phyloP scores from a whole-genome alignment of 2,113 vertebrate species.

The Eudorcas thomsonii region DNA sequence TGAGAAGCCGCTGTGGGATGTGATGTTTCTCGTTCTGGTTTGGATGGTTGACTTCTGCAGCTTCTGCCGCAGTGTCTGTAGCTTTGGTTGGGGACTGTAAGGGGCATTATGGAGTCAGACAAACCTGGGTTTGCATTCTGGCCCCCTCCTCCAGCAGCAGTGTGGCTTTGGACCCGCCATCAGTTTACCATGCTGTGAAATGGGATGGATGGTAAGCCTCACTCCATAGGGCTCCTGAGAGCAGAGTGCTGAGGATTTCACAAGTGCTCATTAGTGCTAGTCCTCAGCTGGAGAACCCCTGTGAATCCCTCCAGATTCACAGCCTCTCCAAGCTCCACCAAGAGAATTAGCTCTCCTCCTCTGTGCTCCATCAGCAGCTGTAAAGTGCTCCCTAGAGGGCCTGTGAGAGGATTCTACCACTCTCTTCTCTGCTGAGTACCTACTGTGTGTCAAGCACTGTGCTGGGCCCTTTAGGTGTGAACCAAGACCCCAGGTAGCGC shows the following conservation, averaged over 20 bases:
- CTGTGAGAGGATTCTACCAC: background rate
- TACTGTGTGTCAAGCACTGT: background rate
- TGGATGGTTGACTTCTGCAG: background rate
- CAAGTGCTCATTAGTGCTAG: background rate
- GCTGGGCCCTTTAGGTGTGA: background rate
- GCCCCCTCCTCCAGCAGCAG: background rate
- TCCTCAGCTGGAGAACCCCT: background rate
- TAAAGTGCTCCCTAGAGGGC: background rate
- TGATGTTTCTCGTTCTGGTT: background rate
- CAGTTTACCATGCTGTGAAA: background rate
- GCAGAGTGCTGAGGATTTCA: background rate
- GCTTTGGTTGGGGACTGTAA: background rate
- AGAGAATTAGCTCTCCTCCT: background rate
- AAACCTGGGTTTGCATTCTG: background rate
- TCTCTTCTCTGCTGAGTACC: background rate
- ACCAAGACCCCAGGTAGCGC: background rate
- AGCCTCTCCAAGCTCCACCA: background rate
- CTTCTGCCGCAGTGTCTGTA: background rate
- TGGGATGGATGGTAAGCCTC: too few species aligned
- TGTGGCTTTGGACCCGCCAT: background rate
- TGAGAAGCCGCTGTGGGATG: accelerated
- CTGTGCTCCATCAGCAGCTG: background rate
- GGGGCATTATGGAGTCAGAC: background rate
- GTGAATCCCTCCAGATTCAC: background rate
- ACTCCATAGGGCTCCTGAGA: background rate